phyloP scores from a whole-genome alignment of 1,140 invertebrate genomes.

The Trypoxylus dichotomus region DNA sequence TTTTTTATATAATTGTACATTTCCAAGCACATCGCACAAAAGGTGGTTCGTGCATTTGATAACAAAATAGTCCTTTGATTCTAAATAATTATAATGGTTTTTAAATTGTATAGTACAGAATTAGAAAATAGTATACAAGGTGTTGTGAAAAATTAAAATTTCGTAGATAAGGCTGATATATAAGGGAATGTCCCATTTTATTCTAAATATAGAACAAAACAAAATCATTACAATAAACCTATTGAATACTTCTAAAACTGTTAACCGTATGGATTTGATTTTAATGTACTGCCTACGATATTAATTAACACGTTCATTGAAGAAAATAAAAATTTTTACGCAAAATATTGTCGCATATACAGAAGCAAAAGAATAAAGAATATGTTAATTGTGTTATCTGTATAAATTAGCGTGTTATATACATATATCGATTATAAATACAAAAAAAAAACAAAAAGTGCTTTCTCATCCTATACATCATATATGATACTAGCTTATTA shows the following conservation, averaged over 20 bases:
- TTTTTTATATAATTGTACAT: too few species aligned
- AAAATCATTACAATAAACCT: neutral
- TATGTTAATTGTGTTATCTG: neutral
- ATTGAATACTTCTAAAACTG: constrained; percentile 1
- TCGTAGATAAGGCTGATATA: too few species aligned
- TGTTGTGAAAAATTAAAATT: neutral
- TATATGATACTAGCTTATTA: neutral
- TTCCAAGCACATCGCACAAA: too few species aligned
- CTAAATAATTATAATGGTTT: too few species aligned
- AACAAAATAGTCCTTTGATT: too few species aligned
- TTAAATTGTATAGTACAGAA: too few species aligned
- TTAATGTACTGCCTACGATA: neutral
- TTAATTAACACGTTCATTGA: neutral
- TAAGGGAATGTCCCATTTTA: too few species aligned
- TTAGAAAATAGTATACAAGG: neutral
- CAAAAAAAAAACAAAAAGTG: neutral
- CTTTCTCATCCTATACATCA: neutral
- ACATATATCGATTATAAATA: neutral
- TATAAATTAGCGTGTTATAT: neutral
- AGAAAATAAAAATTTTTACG: neutral
- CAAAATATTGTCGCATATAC: neutral
- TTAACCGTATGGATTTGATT: neutral
- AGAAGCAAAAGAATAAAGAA: neutral
- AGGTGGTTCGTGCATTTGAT: too few species aligned
- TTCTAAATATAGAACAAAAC: too few species aligned